phyloP scores from a whole-genome alignment of 2,797 vertebrate species.

The Labroides dimidiatus region DNA sequence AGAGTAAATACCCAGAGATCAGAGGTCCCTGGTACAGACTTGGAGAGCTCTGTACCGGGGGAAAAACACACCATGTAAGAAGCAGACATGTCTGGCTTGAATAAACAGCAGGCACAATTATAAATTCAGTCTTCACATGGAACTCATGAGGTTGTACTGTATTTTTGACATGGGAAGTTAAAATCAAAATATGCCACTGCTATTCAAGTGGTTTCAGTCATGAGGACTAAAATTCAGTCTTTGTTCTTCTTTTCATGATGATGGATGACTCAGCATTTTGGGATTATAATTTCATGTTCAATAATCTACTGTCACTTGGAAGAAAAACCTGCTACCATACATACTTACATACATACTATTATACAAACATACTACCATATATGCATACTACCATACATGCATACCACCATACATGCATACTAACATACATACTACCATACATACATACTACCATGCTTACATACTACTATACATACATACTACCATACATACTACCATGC shows the following conservation, averaged over 20 bases:
- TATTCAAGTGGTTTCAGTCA: conserved; percentile 1
- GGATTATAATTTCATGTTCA: conserved; percentile 1
- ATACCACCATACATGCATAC: no score
- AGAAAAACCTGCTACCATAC: conserved; percentile 9
- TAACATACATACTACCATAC: no score
- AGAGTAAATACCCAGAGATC: conserved; percentile 69
- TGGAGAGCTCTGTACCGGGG: conserved; percentile 48
- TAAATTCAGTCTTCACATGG: conserved; percentile 42
- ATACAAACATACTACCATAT: no score
- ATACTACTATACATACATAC: no score
- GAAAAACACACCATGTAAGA: conserved; percentile 55
- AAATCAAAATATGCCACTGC: not conserved
- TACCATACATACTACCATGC: no score
- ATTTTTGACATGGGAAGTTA: conserved; percentile 36
- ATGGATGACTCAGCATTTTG: not conserved
- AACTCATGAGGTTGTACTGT: conserved; percentile 16
- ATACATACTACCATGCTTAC: no score
- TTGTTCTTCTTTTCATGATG: conserved; percentile 6
- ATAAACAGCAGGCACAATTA: conserved; percentile 65
- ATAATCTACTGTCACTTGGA: not conserved
- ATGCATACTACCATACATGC: no score
- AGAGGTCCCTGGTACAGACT: conserved; percentile 66
- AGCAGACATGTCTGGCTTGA: conserved; percentile 54
- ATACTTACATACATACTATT: no score
- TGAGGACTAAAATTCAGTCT: conserved; percentile 1